Percentiles rank a stretch among this genome's conserved stretches.
These are phyloP conservation scores for Mugil cephalus DNA, from an alignment of 2,113 vertebrate species.

Conservation along the genomic window DNA sequence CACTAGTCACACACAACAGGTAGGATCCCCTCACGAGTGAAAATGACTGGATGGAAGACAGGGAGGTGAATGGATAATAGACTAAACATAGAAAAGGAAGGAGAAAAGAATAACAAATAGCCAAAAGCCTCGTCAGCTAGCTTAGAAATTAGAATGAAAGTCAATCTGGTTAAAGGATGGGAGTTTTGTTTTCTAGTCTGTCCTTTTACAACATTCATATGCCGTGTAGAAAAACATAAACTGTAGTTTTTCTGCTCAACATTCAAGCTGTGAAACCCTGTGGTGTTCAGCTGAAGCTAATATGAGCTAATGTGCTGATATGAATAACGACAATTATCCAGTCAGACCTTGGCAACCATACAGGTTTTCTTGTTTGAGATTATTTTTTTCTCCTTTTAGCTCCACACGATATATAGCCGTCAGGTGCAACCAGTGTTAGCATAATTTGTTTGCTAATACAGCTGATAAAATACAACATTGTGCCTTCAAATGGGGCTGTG, in stretches of 20 bases:
- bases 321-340: neutral
- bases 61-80: neutral
- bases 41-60: neutral
- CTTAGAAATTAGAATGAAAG: neutral
- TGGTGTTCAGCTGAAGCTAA: neutral
- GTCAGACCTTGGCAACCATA: too few relatives aligned
- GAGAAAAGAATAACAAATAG: conserved; percentile 4
- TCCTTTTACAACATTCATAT: conserved; percentile 4
- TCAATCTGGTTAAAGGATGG: neutral
- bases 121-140: neutral
- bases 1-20: conserved; percentile 34
- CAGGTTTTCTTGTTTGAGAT: neutral
- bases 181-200: neutral
- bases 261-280: neutral
- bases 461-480: neutral
- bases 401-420: too few relatives aligned
- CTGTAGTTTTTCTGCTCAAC: neutral
- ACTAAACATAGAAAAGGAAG: neutral
- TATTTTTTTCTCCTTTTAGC: neutral
- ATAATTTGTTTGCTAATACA: neutral
- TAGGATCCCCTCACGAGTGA: conserved; percentile 41
- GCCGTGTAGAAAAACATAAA: neutral
- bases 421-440: neutral
- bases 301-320: neutral
- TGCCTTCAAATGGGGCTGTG: too few relatives aligned